Conservation (phyloP, 1,140 invertebrate species). For the Platorchestia sp. region DNA sequence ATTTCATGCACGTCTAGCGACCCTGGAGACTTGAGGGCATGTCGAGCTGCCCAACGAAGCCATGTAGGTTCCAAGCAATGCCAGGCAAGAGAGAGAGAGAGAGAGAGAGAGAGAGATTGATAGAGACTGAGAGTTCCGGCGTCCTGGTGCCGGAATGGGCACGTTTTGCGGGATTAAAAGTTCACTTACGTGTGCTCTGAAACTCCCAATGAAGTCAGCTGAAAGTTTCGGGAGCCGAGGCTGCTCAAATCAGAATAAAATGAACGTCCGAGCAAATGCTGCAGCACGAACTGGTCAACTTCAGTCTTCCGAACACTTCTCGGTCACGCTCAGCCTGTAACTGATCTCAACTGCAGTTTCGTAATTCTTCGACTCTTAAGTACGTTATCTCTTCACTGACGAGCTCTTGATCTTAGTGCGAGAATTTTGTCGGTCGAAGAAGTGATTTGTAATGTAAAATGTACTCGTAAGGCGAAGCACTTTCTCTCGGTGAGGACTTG, state of each 20-base stretch:
- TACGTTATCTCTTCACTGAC: background rate
- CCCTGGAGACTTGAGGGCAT: no score
- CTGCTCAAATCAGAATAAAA: background rate
- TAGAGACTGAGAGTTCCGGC: no score
- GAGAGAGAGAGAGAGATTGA: no score
- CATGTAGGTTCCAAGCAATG: no score
- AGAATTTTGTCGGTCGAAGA: background rate
- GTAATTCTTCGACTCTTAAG: background rate
- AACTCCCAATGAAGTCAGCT: background rate
- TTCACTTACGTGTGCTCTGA: background rate
- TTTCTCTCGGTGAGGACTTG: background rate
- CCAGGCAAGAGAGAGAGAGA: no score
- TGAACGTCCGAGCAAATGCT: background rate
- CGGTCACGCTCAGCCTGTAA: background rate
- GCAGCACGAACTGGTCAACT: background rate
- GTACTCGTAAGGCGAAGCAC: background rate
- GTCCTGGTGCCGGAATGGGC: no score
- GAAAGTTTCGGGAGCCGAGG: background rate
- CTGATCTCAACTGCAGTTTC: background rate
- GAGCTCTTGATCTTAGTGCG: background rate
- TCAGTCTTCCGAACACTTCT: background rate
- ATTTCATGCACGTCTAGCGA: no score
- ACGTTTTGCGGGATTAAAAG: background rate
- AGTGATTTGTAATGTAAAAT: background rate
- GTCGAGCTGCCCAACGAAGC: no score